phyloP scores from a whole-genome alignment of 2,888 invertebrate genomes.

The Minunthozetes semirufus region DNA sequence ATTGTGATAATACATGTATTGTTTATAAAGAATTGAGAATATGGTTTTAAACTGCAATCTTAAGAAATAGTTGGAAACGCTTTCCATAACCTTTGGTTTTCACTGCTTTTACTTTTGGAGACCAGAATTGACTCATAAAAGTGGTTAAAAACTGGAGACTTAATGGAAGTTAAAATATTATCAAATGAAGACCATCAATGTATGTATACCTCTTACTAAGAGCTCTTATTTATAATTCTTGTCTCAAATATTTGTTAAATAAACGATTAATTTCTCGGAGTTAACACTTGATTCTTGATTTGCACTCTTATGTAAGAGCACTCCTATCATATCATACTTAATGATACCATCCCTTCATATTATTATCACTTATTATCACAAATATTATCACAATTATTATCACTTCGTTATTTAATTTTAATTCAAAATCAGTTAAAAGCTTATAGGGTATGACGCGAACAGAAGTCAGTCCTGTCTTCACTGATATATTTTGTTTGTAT shows the following conservation, averaged over 20 bases:
- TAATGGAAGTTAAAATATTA: slow-evolving; percentile 24
- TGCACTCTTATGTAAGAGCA: not conserved
- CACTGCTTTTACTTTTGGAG: not conserved
- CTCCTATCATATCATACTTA: too few species aligned
- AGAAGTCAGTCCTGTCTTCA: not conserved
- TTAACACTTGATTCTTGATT: slow-evolving; percentile 18
- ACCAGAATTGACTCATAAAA: not conserved
- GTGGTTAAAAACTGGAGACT: not conserved
- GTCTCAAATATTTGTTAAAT: slow-evolving; percentile 18
- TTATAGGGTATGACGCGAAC: not conserved
- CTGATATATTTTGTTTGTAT: too few species aligned
- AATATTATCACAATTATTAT: not conserved
- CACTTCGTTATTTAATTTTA: not conserved
- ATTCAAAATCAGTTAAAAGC: not conserved
- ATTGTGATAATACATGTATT: too few species aligned
- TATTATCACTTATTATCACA: too few species aligned
- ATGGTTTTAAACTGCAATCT: too few species aligned
- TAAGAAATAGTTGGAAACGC: too few species aligned
- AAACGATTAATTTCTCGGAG: not conserved
- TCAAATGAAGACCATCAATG: slow-evolving; percentile 20
- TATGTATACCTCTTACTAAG: not conserved
- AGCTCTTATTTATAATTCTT: not conserved
- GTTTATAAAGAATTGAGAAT: too few species aligned
- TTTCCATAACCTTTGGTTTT: too few species aligned
- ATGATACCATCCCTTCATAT: too few species aligned